Evolutionary conservation across 2,113 vertebrate genomes (phyloP).

Genomic region (Tylochromis polylepis): DNA sequence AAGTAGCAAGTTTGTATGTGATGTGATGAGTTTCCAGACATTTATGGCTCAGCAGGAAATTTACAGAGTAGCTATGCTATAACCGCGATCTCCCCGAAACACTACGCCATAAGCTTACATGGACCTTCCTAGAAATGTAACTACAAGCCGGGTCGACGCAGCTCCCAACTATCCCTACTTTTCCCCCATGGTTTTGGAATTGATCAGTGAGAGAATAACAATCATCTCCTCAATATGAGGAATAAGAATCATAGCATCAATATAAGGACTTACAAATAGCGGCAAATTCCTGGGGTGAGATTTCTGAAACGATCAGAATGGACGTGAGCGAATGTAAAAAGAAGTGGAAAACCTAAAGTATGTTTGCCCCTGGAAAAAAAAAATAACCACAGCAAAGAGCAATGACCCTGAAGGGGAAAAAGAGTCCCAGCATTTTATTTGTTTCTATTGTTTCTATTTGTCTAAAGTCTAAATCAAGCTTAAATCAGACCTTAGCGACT

Average conservation of each 20-base stretch:
- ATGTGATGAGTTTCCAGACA: neutral
- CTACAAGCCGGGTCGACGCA: neutral
- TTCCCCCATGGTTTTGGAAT: neutral
- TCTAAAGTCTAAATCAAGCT: neutral
- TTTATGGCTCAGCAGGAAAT: neutral
- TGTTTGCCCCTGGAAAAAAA: neutral
- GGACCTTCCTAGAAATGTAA: neutral
- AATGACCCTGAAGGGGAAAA: accelerated
- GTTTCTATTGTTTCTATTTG: neutral
- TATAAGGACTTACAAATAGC: neutral
- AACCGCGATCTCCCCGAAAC: neutral
- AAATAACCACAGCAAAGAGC: neutral
- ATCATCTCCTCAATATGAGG: neutral
- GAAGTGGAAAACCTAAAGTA: neutral
- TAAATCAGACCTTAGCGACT: neutral
- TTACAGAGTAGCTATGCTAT: neutral
- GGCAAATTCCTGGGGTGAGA: neutral
- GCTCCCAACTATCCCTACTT: neutral
- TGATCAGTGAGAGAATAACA: neutral
- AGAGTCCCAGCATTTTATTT: neutral
- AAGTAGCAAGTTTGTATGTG: neutral
- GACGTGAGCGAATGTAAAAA: neutral
- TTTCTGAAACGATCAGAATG: neutral
- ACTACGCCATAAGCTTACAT: neutral
- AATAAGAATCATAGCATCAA: neutral